Percentiles rank a stretch among this genome's conserved stretches.
These are phyloP conservation scores for Xanthia icteritia DNA, from an alignment of 2,888 invertebrate genomes.

Conservation along the genomic window DNA sequence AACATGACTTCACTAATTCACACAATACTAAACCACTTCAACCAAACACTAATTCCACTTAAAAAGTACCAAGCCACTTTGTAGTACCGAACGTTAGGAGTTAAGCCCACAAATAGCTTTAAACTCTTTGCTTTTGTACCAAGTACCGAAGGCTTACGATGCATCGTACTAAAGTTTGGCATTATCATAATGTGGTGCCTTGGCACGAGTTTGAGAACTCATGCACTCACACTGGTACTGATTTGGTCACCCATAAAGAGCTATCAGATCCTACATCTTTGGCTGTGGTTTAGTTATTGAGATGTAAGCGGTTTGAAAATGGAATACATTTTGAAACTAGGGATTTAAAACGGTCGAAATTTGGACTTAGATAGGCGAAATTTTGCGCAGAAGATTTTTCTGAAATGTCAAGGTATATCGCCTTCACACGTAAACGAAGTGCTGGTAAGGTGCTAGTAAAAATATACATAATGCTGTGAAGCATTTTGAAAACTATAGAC, in stretches of 20 bases:
- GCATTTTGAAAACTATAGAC: background rate
- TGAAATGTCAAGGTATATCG: background rate
- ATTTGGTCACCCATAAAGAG: slow-evolving; percentile 7
- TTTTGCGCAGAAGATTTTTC: background rate
- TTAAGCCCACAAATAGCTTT: slow-evolving; percentile 20
- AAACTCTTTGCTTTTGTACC: slow-evolving; percentile 10
- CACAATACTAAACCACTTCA: background rate
- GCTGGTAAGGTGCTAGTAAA: background rate
- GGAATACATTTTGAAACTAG: no score
- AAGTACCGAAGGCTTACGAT: slow-evolving; percentile 24
- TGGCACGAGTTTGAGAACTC: slow-evolving; percentile 5
- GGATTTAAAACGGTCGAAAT: no score
- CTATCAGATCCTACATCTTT: slow-evolving; percentile 14
- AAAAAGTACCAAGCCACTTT: slow-evolving; percentile 21
- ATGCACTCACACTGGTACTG: background rate
- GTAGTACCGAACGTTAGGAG: background rate
- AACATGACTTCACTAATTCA: background rate
- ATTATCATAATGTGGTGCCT: slow-evolving; percentile 44
- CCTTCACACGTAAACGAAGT: background rate
- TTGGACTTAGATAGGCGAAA: background rate
- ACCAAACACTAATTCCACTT: slow-evolving; percentile 9
- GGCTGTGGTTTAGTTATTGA: background rate
- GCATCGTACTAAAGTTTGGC: slow-evolving; percentile 22
- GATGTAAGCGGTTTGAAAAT: background rate
- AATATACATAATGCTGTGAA: background rate